Conservation (phyloP, 2,797 vertebrate genomes). For the Tokudaia tokunoshimensis region DNA sequence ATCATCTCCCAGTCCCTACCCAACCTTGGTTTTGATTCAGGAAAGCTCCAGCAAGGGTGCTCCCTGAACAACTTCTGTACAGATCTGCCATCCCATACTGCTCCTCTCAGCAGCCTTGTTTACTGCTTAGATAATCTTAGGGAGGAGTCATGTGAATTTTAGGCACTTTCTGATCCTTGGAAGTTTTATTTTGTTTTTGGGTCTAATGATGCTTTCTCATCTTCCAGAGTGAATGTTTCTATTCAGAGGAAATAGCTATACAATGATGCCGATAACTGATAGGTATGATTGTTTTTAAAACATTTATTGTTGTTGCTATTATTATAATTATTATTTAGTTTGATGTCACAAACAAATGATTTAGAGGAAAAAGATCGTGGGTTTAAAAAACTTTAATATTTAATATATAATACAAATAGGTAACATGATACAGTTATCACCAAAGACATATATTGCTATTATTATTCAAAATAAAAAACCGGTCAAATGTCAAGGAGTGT, state of each 20-base stretch:
- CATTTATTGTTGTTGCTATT: not conserved
- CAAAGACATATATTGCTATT: conserved; percentile 51
- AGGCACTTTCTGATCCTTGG: not conserved
- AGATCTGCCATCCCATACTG: not conserved
- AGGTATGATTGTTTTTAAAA: not conserved
- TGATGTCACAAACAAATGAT: conserved; percentile 22
- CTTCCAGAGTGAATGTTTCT: not conserved
- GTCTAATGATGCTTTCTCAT: too few species aligned
- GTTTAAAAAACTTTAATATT: conserved; percentile 52
- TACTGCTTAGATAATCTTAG: not conserved
- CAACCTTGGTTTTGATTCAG: not conserved
- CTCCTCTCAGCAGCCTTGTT: accelerated
- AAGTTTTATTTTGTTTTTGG: not conserved
- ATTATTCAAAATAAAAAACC: not conserved
- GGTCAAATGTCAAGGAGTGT: not conserved
- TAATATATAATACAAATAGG: not conserved
- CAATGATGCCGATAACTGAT: not conserved
- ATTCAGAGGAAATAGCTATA: not conserved
- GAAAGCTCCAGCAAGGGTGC: not conserved
- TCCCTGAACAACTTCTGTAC: not conserved
- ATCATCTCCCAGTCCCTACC: not conserved
- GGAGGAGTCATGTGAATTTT: not conserved
- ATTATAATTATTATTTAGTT: not conserved
- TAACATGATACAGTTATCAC: not conserved
- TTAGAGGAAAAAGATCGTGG: conserved; percentile 26